Evolutionary conservation across 2,888 invertebrate genomes (phyloP).

Genomic region (Carabus problematicus): DNA sequence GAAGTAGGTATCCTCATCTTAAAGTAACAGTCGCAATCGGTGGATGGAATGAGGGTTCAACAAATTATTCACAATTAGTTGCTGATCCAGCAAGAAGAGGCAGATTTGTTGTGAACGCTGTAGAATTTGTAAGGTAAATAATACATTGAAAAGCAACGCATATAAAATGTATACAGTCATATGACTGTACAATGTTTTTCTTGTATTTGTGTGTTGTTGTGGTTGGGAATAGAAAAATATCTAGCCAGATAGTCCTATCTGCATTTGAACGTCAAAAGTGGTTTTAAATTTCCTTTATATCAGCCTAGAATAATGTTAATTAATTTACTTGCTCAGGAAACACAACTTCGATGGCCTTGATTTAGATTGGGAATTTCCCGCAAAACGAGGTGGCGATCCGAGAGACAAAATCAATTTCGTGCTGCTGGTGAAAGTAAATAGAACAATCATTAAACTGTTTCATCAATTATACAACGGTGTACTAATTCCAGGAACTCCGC

Average conservation of each 20-base stretch:
- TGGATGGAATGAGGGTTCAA: constrained; percentile 91
- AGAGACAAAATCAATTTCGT: constrained; percentile 85
- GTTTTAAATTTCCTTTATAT: constrained; percentile 10
- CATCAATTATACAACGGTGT: not conserved
- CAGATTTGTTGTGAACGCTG: constrained; percentile 73
- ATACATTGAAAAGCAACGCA: not conserved
- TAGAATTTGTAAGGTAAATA: constrained; percentile 70
- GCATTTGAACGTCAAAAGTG: not conserved
- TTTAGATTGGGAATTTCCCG: constrained; percentile 87
- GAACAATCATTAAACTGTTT: constrained; percentile 22
- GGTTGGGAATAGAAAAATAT: not conserved
- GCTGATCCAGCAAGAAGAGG: constrained; percentile 68
- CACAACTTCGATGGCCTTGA: constrained; percentile 80
- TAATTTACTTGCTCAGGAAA: constrained; percentile 58
- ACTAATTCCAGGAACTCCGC: constrained; percentile 68
- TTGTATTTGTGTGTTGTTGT: not conserved
- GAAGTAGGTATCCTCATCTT: constrained; percentile 72
- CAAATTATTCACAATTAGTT: constrained; percentile 74
- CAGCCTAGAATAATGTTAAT: not conserved
- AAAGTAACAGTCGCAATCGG: constrained; percentile 80
- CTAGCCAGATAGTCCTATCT: no score
- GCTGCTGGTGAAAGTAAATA: constrained; percentile 72
- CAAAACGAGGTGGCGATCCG: constrained; percentile 75
- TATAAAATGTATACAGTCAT: not conserved
- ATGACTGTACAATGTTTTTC: not conserved